A percentile compares a stretch with the other conserved stretches of the same genome.
phyloP scores from a whole-genome alignment of 2,113 vertebrate genomes.

The Neopipo cinnamomea region DNA sequence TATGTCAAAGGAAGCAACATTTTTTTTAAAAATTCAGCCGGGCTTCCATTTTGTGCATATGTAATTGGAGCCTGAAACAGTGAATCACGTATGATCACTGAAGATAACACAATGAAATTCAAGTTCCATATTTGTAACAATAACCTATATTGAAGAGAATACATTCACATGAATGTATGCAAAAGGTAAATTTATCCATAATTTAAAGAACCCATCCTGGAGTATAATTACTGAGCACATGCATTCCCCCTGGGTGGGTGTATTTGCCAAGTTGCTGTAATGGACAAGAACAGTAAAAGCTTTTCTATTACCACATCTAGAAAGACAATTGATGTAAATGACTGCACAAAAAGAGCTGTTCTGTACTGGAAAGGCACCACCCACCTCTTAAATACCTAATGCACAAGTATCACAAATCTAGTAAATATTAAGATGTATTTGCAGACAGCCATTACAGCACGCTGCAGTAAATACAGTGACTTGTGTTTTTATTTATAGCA shows the following conservation, averaged over 20 bases:
- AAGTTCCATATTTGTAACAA: background rate
- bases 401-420: background rate
- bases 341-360: background rate
- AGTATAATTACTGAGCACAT: background rate
- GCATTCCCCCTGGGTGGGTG: background rate
- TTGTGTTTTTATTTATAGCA: conserved; percentile 17
- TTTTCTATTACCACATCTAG: background rate
- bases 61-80: background rate
- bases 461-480: background rate
- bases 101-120: background rate
- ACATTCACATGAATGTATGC: background rate
- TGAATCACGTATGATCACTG: background rate
- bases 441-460: background rate
- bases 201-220: background rate
- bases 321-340: background rate
- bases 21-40: background rate
- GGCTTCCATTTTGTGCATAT: background rate
- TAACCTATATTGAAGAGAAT: background rate
- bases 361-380: background rate
- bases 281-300: background rate
- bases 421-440: background rate
- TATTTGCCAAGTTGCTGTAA: background rate
- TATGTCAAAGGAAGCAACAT: background rate
- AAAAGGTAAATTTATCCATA: background rate
- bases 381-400: background rate